phyloP scores from a whole-genome alignment of 2,797 vertebrate species.

The Trachurus trachurus region DNA sequence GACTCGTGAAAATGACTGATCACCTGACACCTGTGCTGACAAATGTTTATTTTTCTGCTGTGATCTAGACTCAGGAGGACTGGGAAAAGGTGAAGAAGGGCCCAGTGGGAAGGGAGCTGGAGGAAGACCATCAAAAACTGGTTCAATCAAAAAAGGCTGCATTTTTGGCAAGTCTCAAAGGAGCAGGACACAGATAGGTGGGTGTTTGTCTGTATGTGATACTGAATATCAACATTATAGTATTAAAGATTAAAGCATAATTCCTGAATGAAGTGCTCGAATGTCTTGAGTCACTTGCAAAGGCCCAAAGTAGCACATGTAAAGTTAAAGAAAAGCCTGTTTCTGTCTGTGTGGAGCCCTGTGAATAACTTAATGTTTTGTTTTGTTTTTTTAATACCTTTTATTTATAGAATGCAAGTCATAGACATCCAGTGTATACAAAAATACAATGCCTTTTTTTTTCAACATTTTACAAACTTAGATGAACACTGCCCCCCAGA shows the following conservation, averaged over 20 bases:
- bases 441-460: too few relatives aligned
- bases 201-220: not conserved
- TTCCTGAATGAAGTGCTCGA: not conserved
- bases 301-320: not conserved
- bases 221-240: too few relatives aligned
- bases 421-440: too few relatives aligned
- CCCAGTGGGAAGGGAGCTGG: not conserved
- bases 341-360: not conserved
- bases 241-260: not conserved
- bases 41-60: not conserved
- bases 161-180: constrained; percentile 7
- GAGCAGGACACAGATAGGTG: not conserved
- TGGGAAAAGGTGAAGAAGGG: constrained; percentile 37
- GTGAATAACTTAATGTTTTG: too few relatives aligned
- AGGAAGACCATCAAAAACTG: constrained; percentile 17
- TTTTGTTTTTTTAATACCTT: too few relatives aligned
- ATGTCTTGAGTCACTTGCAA: not conserved
- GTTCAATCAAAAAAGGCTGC: not conserved
- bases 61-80: constrained; percentile 18
- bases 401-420: too few relatives aligned
- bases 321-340: not conserved
- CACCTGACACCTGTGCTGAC: not conserved
- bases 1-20: not conserved
- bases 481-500: too few relatives aligned
- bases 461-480: too few relatives aligned